These are phyloP conservation scores for Hypolimnas misippus DNA, from an alignment of 2,888 invertebrate species.

Conservation along the genomic window DNA sequence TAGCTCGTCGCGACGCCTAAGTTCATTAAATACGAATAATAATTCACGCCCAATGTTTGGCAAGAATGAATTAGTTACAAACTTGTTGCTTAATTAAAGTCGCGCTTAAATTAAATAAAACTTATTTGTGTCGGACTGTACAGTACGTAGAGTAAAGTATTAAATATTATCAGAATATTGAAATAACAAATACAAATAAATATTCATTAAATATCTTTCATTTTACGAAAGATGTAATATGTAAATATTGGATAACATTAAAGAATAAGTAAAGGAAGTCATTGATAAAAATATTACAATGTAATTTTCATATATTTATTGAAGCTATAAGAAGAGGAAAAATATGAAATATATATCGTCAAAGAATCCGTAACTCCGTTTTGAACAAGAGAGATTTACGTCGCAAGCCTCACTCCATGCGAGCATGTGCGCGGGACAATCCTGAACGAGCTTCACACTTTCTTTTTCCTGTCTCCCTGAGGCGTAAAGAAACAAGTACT, in stretches of 20 bases:
- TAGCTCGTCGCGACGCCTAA: constrained; percentile 56
- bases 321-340: constrained; percentile 59
- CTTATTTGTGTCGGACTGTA: constrained; percentile 23
- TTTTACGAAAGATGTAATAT: background rate
- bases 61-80: constrained; percentile 40
- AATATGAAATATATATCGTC: constrained; percentile 64
- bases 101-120: constrained; percentile 18
- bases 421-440: constrained; percentile 66
- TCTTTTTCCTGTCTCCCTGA: constrained; percentile 55
- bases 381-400: constrained; percentile 72
- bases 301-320: constrained; percentile 52
- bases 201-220: background rate
- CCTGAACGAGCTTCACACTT: constrained; percentile 57
- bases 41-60: constrained; percentile 42
- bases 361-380: constrained; percentile 76
- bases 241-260: background rate
- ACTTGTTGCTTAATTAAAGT: constrained; percentile 37
- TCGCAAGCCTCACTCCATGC: constrained; percentile 48
- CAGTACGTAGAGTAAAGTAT: background rate
- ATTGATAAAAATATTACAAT: background rate
- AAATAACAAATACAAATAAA: background rate
- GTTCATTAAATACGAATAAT: constrained; percentile 55
- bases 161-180: background rate
- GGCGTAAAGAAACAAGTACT: constrained; percentile 69
- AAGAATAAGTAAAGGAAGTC: background rate